phyloP scores from a whole-genome alignment of 2,797 vertebrate genomes.

The Hemitrygon akajei region DNA sequence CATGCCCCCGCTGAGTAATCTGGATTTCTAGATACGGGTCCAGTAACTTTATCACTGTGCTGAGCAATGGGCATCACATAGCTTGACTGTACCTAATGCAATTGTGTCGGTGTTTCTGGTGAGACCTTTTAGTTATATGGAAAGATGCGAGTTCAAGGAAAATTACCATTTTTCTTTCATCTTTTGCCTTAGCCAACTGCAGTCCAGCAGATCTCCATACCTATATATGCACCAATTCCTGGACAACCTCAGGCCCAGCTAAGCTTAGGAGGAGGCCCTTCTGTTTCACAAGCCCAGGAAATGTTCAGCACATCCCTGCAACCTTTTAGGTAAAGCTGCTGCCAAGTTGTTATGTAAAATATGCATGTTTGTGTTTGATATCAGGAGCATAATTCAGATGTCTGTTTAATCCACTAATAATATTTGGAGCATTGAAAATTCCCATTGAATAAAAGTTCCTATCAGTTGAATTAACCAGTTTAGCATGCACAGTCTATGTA shows the following conservation, averaged over 20 bases:
- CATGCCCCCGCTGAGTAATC: no score
- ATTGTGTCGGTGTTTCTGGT: not conserved
- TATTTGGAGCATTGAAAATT: no score
- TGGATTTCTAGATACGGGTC: no score
- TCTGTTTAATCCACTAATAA: not conserved
- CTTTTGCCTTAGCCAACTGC: conserved; percentile 68
- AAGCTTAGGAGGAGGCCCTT: conserved; percentile 75
- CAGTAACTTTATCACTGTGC: no score
- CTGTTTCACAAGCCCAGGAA: conserved; percentile 92
- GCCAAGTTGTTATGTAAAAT: not conserved
- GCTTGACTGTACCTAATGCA: not conserved
- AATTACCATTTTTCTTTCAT: not conserved
- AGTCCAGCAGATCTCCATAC: conserved; percentile 95
- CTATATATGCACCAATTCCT: conserved; percentile 92
- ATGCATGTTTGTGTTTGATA: not conserved
- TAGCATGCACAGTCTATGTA: not conserved
- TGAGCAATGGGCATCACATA: not conserved
- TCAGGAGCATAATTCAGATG: not conserved
- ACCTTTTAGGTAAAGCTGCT: conserved; percentile 75
- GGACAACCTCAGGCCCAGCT: conserved; percentile 85
- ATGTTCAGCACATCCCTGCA: conserved; percentile 89
- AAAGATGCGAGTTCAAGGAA: not conserved
- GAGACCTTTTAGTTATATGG: no score
- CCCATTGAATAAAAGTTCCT: not conserved
- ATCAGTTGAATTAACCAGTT: not conserved